These are phyloP conservation scores for Meganola albula DNA, from an alignment of 2,888 invertebrate genomes.

Conservation along the genomic window DNA sequence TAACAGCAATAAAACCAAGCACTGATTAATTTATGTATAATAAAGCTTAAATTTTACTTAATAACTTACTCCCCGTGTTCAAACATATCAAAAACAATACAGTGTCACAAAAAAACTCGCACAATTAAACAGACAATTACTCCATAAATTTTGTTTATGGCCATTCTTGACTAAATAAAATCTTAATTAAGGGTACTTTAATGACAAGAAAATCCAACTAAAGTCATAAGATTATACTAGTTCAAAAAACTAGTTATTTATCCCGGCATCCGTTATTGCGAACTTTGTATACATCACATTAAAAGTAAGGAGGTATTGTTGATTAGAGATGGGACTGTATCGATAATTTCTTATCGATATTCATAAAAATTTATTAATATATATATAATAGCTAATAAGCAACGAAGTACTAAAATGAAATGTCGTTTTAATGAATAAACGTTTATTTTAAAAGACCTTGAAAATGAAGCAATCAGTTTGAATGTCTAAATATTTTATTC, in stretches of 20 bases:
- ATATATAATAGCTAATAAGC: no score
- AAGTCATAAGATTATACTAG: constrained; percentile 9
- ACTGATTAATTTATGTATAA: no score
- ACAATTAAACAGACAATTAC: no score
- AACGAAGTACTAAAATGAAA: no score
- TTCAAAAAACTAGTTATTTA: constrained; percentile 15
- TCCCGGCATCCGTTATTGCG: constrained; percentile 28
- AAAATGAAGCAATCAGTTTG: no score
- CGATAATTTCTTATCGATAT: constrained; percentile 12
- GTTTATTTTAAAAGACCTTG: neutral
- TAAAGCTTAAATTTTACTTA: no score
- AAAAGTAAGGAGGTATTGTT: constrained; percentile 37
- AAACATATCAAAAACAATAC: no score
- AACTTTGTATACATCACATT: constrained; percentile 26
- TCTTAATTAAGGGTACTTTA: constrained; percentile 9
- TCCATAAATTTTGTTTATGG: constrained; percentile 17
- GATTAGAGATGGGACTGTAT: constrained; percentile 23
- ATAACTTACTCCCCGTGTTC: no score
- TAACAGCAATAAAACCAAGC: no score
- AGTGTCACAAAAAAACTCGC: no score
- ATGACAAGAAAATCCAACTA: constrained; percentile 11
- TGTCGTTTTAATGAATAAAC: no score
- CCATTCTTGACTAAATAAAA: constrained; percentile 14
- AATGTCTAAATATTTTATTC: no score
- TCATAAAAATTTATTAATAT: constrained; percentile 3